Conservation (phyloP, 2,797 vertebrate species). For the Falco concolor region DNA sequence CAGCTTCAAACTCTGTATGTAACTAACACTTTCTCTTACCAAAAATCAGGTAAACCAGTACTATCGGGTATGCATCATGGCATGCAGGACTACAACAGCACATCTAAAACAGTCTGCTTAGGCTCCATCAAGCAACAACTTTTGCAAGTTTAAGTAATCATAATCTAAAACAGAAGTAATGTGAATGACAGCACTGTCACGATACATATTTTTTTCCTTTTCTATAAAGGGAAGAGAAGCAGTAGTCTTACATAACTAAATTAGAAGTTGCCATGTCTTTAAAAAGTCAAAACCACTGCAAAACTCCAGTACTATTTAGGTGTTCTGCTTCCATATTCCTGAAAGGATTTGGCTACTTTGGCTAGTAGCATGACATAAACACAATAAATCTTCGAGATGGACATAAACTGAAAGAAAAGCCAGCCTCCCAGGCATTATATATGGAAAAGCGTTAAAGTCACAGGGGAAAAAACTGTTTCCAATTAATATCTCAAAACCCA, state of each 20-base stretch:
- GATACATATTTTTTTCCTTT: neutral
- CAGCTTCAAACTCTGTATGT: neutral
- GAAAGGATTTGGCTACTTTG: neutral
- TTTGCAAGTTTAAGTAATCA: neutral
- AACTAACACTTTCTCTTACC: neutral
- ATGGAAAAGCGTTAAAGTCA: neutral
- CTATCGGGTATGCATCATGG: neutral
- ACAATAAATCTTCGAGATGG: neutral
- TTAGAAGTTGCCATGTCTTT: neutral
- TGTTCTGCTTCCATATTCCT: neutral
- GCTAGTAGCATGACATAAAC: neutral
- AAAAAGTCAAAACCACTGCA: neutral
- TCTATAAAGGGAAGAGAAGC: neutral
- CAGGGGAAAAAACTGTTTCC: neutral
- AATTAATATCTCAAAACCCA: neutral
- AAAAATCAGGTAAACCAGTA: neutral
- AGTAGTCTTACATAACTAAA: neutral
- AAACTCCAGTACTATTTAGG: neutral
- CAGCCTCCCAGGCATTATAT: neutral
- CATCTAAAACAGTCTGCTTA: neutral
- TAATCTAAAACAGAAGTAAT: neutral
- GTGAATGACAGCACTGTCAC: neutral
- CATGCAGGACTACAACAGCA: neutral
- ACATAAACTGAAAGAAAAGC: neutral
- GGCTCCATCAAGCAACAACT: neutral